Evolutionary conservation across 2,888 invertebrate genomes (phyloP).

Genomic region (Congeria kusceri): DNA sequence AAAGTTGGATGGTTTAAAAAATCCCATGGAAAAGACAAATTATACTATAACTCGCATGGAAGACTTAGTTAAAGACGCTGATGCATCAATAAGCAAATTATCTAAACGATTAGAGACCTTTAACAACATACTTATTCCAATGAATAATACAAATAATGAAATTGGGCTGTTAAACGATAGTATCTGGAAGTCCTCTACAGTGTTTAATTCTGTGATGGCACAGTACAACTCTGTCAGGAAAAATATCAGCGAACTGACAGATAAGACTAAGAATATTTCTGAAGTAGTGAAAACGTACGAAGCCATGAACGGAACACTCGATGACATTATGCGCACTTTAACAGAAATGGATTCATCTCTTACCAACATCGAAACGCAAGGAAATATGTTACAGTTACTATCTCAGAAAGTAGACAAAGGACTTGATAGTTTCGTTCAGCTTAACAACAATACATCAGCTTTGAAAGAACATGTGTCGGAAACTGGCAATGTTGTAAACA

Average conservation of each 20-base stretch:
- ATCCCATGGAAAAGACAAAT: conserved; percentile 17
- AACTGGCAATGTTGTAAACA: too few species aligned
- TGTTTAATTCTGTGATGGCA: not conserved
- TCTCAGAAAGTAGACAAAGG: too few species aligned
- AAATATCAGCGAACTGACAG: conserved; percentile 21
- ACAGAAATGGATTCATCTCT: conserved; percentile 6
- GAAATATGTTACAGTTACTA: too few species aligned
- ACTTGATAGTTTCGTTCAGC: too few species aligned
- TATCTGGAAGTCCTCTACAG: not conserved
- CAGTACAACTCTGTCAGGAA: conserved; percentile 4
- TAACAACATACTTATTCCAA: conserved; percentile 23
- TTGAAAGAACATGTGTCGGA: too few species aligned
- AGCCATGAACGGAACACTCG: conserved; percentile 26
- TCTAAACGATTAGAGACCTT: conserved; percentile 8
- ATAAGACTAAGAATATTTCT: conserved; percentile 25
- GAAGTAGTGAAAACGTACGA: conserved; percentile 33
- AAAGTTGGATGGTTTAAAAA: conserved; percentile 24
- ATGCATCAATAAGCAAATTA: not conserved
- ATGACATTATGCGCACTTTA: conserved; percentile 20
- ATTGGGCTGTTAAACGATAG: not conserved
- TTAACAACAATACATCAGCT: too few species aligned
- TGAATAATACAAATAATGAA: not conserved
- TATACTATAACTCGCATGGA: conserved; percentile 6
- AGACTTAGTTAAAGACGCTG: not conserved
- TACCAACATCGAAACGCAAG: too few species aligned